These are phyloP conservation scores for Macaria liturata DNA, from an alignment of 2,888 invertebrate species.

Conservation along the genomic window DNA sequence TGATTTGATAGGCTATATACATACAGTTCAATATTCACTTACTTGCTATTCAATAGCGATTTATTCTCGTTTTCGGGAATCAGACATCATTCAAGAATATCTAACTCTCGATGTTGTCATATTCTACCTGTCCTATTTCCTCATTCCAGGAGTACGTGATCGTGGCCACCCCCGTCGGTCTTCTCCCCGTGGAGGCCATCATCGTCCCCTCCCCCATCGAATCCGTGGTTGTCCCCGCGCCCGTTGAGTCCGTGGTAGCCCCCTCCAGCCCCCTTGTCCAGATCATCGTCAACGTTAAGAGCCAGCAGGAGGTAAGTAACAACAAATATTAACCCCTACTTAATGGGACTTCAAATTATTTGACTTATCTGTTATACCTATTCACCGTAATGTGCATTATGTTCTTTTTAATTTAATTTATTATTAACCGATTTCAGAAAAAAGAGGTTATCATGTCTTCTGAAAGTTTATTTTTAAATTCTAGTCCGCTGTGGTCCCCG, in stretches of 20 bases:
- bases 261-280: constrained; percentile 45
- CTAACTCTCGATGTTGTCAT: too few relatives aligned
- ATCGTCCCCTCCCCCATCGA: constrained; percentile 38
- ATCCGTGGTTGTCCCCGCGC: constrained; percentile 33
- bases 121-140: not conserved
- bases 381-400: too few relatives aligned
- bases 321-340: too few relatives aligned
- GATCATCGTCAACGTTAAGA: constrained; percentile 36
- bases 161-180: constrained; percentile 40
- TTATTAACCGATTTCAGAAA: too few relatives aligned
- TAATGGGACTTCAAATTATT: too few relatives aligned
- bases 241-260: constrained; percentile 35
- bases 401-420: too few relatives aligned
- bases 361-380: too few relatives aligned
- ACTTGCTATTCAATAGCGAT: too few relatives aligned
- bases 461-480: not conserved
- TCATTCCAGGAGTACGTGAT: constrained; percentile 34
- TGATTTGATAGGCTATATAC: too few relatives aligned
- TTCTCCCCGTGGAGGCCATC: constrained; percentile 31
- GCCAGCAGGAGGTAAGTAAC: constrained; percentile 17
- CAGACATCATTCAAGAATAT: too few relatives aligned
- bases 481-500: constrained; percentile 1
- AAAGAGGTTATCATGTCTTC: not conserved
- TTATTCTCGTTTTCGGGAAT: too few relatives aligned
- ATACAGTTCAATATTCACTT: too few relatives aligned